Percentiles rank a stretch among this genome's conserved stretches.
Conservation (phyloP, 2,797 vertebrate species). For the Micropoecilia bifurca region DNA sequence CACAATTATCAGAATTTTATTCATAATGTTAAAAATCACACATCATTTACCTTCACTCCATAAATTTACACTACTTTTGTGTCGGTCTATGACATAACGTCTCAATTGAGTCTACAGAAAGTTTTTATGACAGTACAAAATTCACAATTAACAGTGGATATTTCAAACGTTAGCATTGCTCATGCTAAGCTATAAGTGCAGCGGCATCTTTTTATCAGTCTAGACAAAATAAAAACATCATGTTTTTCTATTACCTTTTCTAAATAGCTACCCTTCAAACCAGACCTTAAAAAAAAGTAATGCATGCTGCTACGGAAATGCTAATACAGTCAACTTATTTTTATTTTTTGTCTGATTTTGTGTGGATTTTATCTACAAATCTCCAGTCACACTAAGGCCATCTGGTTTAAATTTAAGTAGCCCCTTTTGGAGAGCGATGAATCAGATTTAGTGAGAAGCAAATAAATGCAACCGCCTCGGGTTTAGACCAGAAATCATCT, state of each 20-base stretch:
- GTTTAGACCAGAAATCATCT: constrained; percentile 27
- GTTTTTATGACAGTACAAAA: not conserved
- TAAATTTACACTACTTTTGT: not conserved
- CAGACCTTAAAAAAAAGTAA: not conserved
- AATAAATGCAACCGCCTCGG: constrained; percentile 19
- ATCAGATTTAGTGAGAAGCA: constrained; percentile 32
- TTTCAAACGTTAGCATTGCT: not conserved
- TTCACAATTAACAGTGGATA: not conserved
- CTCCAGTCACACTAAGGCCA: constrained; percentile 27
- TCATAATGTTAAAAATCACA: not conserved
- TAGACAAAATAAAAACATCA: not conserved
- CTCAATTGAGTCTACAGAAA: not conserved
- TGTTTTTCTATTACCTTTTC: not conserved
- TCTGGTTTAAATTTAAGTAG: constrained; percentile 31
- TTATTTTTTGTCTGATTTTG: not conserved
- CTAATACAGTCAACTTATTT: not conserved
- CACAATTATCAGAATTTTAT: not conserved
- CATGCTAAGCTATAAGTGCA: not conserved
- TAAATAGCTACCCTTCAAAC: not conserved
- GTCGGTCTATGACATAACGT: not conserved
- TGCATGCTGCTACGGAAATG: not conserved
- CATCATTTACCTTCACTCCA: not conserved
- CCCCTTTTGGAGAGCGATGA: constrained; percentile 19
- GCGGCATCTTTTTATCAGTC: not conserved
- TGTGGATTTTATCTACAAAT: constrained; percentile 1